Conservation (phyloP, 2,888 invertebrate genomes). For the Hypena proboscidalis region DNA sequence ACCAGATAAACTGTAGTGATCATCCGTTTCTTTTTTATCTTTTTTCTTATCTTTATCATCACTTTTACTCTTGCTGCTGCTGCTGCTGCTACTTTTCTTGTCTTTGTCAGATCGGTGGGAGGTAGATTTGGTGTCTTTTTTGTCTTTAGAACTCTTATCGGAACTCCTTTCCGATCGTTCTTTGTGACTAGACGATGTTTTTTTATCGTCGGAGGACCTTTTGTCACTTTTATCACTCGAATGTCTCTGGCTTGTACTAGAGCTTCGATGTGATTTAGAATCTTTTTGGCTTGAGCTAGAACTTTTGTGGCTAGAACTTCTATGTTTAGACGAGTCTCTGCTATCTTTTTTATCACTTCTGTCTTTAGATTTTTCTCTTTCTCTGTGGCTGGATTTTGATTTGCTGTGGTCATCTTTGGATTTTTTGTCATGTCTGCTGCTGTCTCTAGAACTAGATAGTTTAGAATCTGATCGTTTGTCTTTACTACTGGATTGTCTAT, state of each 20-base stretch:
- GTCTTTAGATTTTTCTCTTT: conserved; percentile 64
- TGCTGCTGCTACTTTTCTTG: conserved; percentile 69
- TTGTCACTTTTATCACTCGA: conserved; percentile 58
- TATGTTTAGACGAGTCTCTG: conserved; percentile 72
- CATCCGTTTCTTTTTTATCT: conserved; percentile 86
- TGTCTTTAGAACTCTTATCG: conserved; percentile 55
- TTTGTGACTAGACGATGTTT: conserved; percentile 63
- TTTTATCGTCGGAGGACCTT: conserved; percentile 70
- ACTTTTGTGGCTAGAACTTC: conserved; percentile 71
- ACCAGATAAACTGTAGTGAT: conserved; percentile 88
- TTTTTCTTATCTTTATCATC: conserved; percentile 79
- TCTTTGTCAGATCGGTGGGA: conserved; percentile 77
- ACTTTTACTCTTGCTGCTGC: conserved; percentile 68
- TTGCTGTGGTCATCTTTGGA: conserved; percentile 70
- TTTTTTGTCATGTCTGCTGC: conserved; percentile 69
- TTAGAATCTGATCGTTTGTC: conserved; percentile 72
- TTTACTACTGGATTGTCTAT: conserved; percentile 73
- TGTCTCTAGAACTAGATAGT: conserved; percentile 69
- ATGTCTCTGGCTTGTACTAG: conserved; percentile 64
- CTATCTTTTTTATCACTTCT: conserved; percentile 68
- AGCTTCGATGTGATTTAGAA: conserved; percentile 66
- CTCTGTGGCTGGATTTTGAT: conserved; percentile 66
- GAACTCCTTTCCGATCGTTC: conserved; percentile 61
- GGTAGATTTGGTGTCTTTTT: conserved; percentile 64
- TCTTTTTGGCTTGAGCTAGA: conserved; percentile 70